Evolutionary conservation across 1,140 invertebrate species (phyloP).

Genomic region (Drosophila pandora): DNA sequence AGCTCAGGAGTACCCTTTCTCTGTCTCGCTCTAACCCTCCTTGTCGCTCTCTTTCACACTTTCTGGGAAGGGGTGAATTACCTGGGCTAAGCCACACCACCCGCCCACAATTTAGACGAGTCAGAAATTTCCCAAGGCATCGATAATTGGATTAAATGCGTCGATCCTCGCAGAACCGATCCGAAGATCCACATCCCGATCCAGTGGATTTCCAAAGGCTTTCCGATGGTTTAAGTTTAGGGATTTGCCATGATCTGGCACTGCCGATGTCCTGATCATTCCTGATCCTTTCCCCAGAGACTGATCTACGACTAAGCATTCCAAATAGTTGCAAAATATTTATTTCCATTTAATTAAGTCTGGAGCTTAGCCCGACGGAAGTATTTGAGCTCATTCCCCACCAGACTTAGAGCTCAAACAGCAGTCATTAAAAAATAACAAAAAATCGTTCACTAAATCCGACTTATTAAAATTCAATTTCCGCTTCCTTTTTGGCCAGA

Average conservation of each 20-base stretch:
- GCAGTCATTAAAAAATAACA: background rate
- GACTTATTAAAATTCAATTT: slow-evolving; percentile 73
- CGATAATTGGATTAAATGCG: slow-evolving; percentile 77
- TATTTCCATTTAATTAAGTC: slow-evolving; percentile 76
- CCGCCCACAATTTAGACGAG: slow-evolving; percentile 70
- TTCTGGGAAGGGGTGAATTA: slow-evolving; percentile 43
- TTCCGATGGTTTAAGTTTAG: slow-evolving; percentile 54
- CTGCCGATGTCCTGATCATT: slow-evolving; percentile 24
- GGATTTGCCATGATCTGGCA: slow-evolving; percentile 53
- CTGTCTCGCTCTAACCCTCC: background rate
- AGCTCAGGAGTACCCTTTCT: slow-evolving; percentile 6
- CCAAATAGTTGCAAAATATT: slow-evolving; percentile 76
- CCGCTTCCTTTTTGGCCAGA: slow-evolving; percentile 40
- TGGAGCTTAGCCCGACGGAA: slow-evolving; percentile 45
- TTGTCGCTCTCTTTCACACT: background rate
- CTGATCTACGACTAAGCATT: slow-evolving; percentile 52
- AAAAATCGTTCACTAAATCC: slow-evolving; percentile 44
- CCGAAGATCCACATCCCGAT: slow-evolving; percentile 55
- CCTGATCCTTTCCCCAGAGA: slow-evolving; percentile 7
- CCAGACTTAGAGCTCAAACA: background rate
- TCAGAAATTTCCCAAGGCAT: slow-evolving; percentile 43
- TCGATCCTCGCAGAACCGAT: slow-evolving; percentile 10
- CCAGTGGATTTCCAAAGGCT: slow-evolving; percentile 64
- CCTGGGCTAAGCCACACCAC: slow-evolving; percentile 68
- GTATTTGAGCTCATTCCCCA: background rate